phyloP scores from a whole-genome alignment of 2,888 invertebrate genomes.

The Leptopilina drosophilae region DNA sequence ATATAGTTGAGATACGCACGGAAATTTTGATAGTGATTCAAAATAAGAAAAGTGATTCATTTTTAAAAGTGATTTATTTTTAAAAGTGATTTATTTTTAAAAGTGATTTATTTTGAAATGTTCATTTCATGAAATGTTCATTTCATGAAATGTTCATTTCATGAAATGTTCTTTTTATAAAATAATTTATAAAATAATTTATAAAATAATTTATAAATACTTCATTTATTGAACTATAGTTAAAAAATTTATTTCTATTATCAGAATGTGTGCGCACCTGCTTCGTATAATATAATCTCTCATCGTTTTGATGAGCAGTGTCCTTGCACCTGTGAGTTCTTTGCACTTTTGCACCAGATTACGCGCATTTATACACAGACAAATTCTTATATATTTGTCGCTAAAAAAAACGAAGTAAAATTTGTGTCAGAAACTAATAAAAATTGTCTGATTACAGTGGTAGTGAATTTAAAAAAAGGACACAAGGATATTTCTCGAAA shows the following conservation, averaged over 20 bases:
- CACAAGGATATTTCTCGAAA: background rate
- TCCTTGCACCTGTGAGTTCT: slow-evolving; percentile 7
- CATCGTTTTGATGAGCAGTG: background rate
- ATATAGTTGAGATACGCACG: background rate
- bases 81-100: background rate
- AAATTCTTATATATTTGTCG: background rate
- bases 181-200: too few species aligned
- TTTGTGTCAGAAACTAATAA: slow-evolving; percentile 17
- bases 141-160: too few species aligned
- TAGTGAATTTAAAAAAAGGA: background rate
- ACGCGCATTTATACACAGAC: background rate
- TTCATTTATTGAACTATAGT: background rate
- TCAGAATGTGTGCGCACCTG: background rate
- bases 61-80: background rate
- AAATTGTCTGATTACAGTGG: slow-evolving; percentile 1
- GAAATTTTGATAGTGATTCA: background rate
- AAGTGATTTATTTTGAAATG: background rate
- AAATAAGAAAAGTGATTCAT: background rate
- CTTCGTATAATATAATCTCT: background rate
- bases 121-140: too few species aligned
- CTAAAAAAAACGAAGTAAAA: slow-evolving; percentile 16
- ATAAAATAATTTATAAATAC: too few species aligned
- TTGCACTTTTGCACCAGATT: slow-evolving; percentile 31
- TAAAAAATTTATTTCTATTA: background rate
- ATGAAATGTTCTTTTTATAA: too few species aligned